Evolutionary conservation across 2,888 invertebrate species (phyloP), one percentile per base, ranked within the genome.

Genomic region (Leucophenga maculata): DNA sequence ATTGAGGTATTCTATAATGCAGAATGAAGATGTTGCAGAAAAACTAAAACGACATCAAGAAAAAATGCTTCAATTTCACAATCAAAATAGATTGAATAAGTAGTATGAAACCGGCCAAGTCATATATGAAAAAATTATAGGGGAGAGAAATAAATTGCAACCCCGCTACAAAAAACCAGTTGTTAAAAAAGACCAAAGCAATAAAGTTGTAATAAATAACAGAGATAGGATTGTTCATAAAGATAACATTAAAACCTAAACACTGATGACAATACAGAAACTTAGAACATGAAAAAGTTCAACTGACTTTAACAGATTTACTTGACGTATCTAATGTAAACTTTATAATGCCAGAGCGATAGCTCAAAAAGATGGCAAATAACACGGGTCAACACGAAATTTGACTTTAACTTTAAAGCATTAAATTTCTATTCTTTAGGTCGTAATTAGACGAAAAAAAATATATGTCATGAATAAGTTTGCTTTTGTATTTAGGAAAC

Each of bases 221-320:
- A 59, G 59, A n/a, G n/a, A n/a, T n/a, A n/a, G n/a, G n/a, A 59
- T 59, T 22, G 26, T 59, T 9, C 59, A 59, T 59, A 59, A 59
- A 31, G 59, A 59, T 26, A 59, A 59, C n/a, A 26, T 59, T 26
- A 59, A 59, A 59, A n/a, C n/a, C n/a, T 26, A 26, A 26, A 26
- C 26, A 26, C 26, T 3, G 26, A 26, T 3, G 26, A 26, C 26
- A 26, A 26, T 4, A 3, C 4, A 26, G 26, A 26, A 2, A 26
- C 4, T 26, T 26, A 26, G 3, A 26, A 26, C 26, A 26, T 26
- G 26, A 26, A 26, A 26, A 4, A 26, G 26, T 26, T 26, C 26
- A 4, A 26, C 26, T 26, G 26, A n/a, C n/a, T n/a, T n/a, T n/a
- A n/a, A n/a, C n/a, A n/a, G n/a, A n/a, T n/a, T n/a, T n/a, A n/a